Evolutionary conservation across 2,888 invertebrate genomes (phyloP).

Genomic region (Lithophane socia): DNA sequence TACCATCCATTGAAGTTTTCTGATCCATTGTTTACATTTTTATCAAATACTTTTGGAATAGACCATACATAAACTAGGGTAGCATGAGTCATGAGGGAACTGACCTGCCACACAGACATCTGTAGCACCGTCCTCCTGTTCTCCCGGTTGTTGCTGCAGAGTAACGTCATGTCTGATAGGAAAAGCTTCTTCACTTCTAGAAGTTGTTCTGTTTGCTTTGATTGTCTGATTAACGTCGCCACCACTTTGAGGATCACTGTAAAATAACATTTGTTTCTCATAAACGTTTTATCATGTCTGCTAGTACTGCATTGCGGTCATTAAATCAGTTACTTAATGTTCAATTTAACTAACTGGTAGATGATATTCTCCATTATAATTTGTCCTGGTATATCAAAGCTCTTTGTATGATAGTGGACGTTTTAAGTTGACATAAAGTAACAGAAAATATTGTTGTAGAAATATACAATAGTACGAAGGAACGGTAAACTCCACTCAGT

Average conservation of each 20-base stretch:
- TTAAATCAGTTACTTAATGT: background rate
- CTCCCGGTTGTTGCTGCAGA: constrained; percentile 99
- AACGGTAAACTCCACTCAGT: background rate
- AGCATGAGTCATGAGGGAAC: background rate
- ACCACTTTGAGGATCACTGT: constrained; percentile 99
- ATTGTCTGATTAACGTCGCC: constrained; percentile 98
- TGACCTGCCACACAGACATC: constrained; percentile 99
- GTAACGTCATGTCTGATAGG: constrained; percentile 99
- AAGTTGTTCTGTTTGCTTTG: constrained; percentile 97
- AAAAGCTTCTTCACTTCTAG: constrained; percentile 98
- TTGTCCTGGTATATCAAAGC: background rate
- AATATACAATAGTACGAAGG: background rate
- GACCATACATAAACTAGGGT: background rate
- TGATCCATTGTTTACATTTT: background rate
- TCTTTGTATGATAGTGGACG: background rate
- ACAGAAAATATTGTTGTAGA: no score
- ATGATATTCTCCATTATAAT: background rate
- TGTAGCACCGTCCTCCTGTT: constrained; percentile 99
- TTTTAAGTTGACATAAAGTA: background rate
- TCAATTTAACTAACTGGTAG: no score
- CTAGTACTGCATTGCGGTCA: background rate
- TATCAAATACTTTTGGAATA: no score
- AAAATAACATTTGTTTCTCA: constrained; percentile 10
- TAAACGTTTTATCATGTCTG: background rate
- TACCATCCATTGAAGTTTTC: background rate